Conservation (phyloP, 1,140 invertebrate species). For the Hirudo medicinalis region DNA sequence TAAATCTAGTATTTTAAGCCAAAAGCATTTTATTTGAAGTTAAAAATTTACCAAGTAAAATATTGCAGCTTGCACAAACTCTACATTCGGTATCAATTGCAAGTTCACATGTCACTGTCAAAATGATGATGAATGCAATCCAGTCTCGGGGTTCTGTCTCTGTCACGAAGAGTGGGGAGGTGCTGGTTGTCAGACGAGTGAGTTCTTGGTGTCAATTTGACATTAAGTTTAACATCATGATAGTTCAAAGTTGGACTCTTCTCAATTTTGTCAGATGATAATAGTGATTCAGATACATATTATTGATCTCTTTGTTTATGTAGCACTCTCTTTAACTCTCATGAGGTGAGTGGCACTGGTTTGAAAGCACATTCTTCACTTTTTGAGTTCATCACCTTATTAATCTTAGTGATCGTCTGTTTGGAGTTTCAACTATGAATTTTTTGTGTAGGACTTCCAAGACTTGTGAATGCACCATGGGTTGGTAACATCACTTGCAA, state of each 20-base stretch:
- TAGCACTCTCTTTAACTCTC: no score
- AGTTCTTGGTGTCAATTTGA: not conserved
- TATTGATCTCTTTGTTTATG: no score
- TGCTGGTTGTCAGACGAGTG: constrained; percentile 21
- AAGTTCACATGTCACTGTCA: constrained; percentile 16
- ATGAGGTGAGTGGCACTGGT: no score
- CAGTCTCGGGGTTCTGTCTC: constrained; percentile 17
- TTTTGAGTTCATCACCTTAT: no score
- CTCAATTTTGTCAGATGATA: no score
- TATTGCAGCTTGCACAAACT: constrained; percentile 4
- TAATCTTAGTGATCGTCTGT: no score
- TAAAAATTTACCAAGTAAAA: not conserved
- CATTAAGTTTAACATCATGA: not conserved
- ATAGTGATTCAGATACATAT: no score
- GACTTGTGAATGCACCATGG: not conserved
- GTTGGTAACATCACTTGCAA: not conserved
- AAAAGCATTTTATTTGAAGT: not conserved
- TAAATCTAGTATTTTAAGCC: no score
- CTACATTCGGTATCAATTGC: constrained; percentile 19
- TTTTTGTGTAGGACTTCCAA: not conserved
- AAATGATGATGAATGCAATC: constrained; percentile 11
- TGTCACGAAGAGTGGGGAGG: constrained; percentile 26
- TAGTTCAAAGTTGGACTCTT: not conserved
- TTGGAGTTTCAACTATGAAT: no score
- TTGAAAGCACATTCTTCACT: no score